These are phyloP conservation scores for Tigriopus japonicus DNA, from an alignment of 1,140 invertebrate genomes.

Conservation along the genomic window DNA sequence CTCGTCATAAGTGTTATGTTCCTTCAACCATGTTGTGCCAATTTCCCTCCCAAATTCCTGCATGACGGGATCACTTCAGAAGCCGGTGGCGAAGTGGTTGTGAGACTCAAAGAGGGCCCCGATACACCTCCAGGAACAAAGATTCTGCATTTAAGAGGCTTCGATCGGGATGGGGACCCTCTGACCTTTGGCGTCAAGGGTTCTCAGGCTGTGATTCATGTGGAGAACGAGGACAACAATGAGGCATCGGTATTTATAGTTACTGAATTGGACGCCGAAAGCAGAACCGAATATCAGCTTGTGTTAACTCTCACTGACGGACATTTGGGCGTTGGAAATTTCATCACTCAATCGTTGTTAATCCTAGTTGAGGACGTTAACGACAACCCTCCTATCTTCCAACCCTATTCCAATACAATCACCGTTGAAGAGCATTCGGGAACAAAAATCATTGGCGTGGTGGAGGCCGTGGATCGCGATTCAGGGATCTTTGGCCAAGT, in stretches of 20 bases:
- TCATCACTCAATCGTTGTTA: slow-evolving; percentile 69
- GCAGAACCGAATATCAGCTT: slow-evolving; percentile 63
- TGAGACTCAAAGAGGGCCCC: neutral
- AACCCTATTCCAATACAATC: slow-evolving; percentile 58
- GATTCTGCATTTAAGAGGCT: slow-evolving; percentile 57
- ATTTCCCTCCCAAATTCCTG: neutral
- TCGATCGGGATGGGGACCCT: slow-evolving; percentile 63
- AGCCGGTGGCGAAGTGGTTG: neutral
- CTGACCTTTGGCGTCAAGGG: slow-evolving; percentile 58
- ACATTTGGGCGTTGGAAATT: slow-evolving; percentile 62
- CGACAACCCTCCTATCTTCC: slow-evolving; percentile 70
- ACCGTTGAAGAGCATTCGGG: slow-evolving; percentile 53
- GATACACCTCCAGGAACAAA: slow-evolving; percentile 43
- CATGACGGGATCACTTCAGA: neutral
- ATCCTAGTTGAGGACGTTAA: slow-evolving; percentile 77
- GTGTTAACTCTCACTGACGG: slow-evolving; percentile 75
- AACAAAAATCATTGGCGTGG: slow-evolving; percentile 44
- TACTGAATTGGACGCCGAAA: slow-evolving; percentile 45
- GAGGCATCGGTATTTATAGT: slow-evolving; percentile 71
- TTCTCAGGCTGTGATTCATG: slow-evolving; percentile 58
- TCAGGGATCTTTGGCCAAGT: slow-evolving; percentile 80
- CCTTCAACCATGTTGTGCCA: neutral
- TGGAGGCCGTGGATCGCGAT: slow-evolving; percentile 70
- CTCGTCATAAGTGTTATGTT: too few species aligned
- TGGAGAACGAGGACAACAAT: slow-evolving; percentile 53